Base-by-base conservation (phyloP, 2,888 invertebrate genomes). In the Thymelicus sylvestris region DNA sequence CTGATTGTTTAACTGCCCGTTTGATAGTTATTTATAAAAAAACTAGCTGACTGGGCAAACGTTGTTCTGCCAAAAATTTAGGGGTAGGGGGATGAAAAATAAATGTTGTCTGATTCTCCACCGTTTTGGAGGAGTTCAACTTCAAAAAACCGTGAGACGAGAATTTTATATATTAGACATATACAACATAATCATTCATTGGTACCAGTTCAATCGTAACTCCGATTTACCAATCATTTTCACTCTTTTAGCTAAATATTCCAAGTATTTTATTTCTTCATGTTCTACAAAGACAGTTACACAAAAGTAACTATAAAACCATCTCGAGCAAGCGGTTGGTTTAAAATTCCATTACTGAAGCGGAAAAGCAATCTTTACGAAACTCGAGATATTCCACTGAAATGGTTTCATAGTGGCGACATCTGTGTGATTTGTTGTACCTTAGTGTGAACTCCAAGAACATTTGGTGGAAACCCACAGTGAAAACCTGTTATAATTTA, bases 391-490 rank as follows among this genome's bases (percentile, higher is more conserved):
- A 73, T 72, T 71, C 74, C 71, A 47, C 63, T 72, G 73, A 72
- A 73, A 71, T 66, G 66, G 39, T 71, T 64, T 73, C 72, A 74
- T 73, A 74, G 69, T 64, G 71, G 65, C 31, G 66, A 71, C 59
- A 70, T 70, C 73, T 74, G 68, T 72, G 72, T 72, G 72, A 72
- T 75, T 75, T 74, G 64, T 65, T 59, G 75, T 72, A 74, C 72
- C 75, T 77, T 79, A 77, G 76, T 80, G 81, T 80, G 78, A 81
- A 81, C 77, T 79, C 81, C 82, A 79, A 48, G 15, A 61, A n/a
- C 24, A 55, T 55, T 55, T 12, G 12, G 24, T 24, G 12, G 55
- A 55, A 52, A 19, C 19, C 8, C 52, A 19, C 10, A 10, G 44
- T 44, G 19, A 19, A 19, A 19, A 19, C n/a, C n/a, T n/a, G n/a